Evolutionary conservation across 2,113 vertebrate species (phyloP).

Genomic region (Cyprinus carpio): DNA sequence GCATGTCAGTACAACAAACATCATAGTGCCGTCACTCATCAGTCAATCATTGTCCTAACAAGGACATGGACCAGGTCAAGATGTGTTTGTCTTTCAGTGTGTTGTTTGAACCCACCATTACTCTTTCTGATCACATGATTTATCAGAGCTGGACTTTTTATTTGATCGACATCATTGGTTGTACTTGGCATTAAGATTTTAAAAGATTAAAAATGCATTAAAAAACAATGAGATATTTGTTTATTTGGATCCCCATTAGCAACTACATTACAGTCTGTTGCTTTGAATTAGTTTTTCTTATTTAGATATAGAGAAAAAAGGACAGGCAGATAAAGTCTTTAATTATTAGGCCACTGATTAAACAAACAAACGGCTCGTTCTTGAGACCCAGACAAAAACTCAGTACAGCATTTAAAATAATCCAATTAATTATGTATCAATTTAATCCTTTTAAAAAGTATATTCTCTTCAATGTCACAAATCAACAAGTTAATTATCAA

Average conservation of each 20-base stretch:
- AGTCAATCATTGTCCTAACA: constrained; percentile 75
- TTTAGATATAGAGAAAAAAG: background rate
- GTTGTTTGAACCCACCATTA: constrained; percentile 47
- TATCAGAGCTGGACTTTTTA: background rate
- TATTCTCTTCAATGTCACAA: background rate
- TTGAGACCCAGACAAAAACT: background rate
- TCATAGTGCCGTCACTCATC: constrained; percentile 49
- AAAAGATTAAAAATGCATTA: background rate
- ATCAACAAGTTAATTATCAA: constrained; percentile 56
- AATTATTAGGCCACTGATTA: background rate
- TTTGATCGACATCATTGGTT: background rate
- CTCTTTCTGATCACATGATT: constrained; percentile 16
- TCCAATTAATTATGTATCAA: background rate
- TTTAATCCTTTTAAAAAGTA: background rate
- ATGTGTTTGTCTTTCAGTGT: constrained; percentile 50
- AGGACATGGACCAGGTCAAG: constrained; percentile 69
- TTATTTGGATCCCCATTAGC: no score
- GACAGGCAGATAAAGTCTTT: background rate
- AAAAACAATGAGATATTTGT: background rate
- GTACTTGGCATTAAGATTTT: background rate
- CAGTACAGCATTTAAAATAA: background rate
- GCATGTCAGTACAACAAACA: constrained; percentile 61
- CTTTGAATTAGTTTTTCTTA: no score
- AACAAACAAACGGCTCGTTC: background rate
- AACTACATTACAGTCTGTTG: no score